Evolutionary conservation across 2,888 invertebrate genomes (phyloP).

Genomic region (Scrobipalpa atriplicella): DNA sequence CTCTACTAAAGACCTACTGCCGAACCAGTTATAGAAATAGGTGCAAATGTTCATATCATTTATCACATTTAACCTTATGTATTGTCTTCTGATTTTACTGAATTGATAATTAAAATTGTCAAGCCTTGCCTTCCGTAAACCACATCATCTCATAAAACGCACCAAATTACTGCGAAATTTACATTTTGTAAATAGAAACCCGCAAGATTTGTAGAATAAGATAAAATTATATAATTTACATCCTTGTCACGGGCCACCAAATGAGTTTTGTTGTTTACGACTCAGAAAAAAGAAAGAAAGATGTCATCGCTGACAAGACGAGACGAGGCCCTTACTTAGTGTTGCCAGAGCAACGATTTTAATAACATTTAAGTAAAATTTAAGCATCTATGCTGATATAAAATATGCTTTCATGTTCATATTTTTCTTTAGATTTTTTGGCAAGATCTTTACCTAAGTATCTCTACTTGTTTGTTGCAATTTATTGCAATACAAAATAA

Average conservation of each 20-base stretch:
- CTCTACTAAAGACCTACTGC: no score
- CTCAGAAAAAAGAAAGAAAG: conserved; percentile 61
- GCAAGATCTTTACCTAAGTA: no score
- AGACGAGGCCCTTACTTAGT: conserved; percentile 6
- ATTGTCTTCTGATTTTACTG: no score
- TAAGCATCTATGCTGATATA: no score
- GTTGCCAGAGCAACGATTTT: not conserved
- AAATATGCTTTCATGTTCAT: no score
- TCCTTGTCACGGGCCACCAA: conserved; percentile 43
- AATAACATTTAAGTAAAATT: no score
- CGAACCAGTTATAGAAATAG: no score
- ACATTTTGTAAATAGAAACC: conserved; percentile 17
- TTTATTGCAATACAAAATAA: no score
- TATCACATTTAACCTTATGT: no score
- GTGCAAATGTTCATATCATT: no score
- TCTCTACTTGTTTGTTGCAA: no score
- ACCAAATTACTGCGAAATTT: not conserved
- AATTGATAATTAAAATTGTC: not conserved
- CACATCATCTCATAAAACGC: not conserved
- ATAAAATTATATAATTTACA: conserved; percentile 30
- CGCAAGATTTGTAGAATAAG: conserved; percentile 25
- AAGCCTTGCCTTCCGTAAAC: not conserved
- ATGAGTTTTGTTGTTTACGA: conserved; percentile 57
- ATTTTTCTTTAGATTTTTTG: no score
- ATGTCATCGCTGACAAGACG: conserved; percentile 28